Evolutionary conservation across 2,888 invertebrate genomes (phyloP).

Genomic region (Subacronicta megacephala): DNA sequence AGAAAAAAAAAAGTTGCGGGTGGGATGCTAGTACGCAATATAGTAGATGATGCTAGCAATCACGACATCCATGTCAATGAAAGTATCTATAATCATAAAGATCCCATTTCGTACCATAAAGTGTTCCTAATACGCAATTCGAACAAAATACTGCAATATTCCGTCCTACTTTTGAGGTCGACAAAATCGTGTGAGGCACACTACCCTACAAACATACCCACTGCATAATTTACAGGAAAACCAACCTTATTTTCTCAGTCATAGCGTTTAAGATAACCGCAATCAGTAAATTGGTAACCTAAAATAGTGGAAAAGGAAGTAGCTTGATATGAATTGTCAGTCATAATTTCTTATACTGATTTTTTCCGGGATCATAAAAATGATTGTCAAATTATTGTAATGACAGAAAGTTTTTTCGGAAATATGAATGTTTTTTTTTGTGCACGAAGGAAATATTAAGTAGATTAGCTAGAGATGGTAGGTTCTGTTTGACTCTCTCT

Average conservation of each 20-base stretch:
- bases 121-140: conserved; percentile 23
- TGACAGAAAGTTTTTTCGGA: conserved; percentile 20
- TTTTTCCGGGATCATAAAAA: conserved; percentile 47
- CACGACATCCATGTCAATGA: background rate
- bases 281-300: conserved; percentile 4
- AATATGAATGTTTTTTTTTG: conserved; percentile 20
- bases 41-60: too few species aligned
- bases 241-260: fast-evolving
- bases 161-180: conserved; percentile 48
- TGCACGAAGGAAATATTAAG: conserved; percentile 7
- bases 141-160: conserved; percentile 55
- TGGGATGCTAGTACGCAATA: too few species aligned
- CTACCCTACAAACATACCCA: conserved; percentile 24
- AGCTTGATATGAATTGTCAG: conserved; percentile 28
- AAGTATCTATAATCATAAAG: conserved; percentile 2
- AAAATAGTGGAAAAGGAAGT: conserved; percentile 19
- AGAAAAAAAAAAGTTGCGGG: too few species aligned
- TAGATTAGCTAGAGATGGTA: conserved; percentile 1
- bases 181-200: conserved; percentile 46
- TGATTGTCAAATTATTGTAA: conserved; percentile 36
- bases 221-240: background rate
- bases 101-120: conserved; percentile 18
- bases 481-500: too few species aligned
- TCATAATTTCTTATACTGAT: conserved; percentile 36
- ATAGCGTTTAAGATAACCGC: background rate